Evolutionary conservation across 1,140 invertebrate species (phyloP).

Genomic region (Adelges cooleyi): DNA sequence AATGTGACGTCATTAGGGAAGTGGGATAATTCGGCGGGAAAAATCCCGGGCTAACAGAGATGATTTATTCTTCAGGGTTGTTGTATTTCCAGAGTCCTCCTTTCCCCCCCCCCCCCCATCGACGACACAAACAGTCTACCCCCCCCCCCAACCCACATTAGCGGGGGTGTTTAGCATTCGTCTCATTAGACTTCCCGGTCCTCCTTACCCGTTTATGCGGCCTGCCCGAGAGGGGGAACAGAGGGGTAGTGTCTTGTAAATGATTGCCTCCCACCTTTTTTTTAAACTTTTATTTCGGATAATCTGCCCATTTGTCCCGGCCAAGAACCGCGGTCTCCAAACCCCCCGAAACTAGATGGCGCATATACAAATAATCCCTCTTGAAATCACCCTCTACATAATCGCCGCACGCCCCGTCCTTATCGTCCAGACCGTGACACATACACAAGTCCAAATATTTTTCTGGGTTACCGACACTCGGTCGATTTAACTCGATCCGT

Average conservation of each 20-base stretch:
- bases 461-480: too few species aligned
- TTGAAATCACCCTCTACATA: neutral
- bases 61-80: slow-evolving; percentile 9
- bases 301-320: slow-evolving; percentile 22
- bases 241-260: neutral
- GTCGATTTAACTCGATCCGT: too few species aligned
- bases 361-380: neutral
- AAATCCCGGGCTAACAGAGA: neutral
- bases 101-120: neutral
- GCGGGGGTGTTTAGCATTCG: slow-evolving; percentile 14
- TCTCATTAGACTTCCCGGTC: neutral
- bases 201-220: too few species aligned
- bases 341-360: neutral
- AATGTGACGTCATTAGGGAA: slow-evolving; percentile 9
- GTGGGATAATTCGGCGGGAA: neutral
- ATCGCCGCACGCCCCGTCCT: neutral
- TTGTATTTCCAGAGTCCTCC: neutral
- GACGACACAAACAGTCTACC: neutral
- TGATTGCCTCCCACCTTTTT: slow-evolving; percentile 4
- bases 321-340: neutral
- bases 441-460: too few species aligned
- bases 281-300: neutral
- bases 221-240: too few species aligned
- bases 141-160: neutral
- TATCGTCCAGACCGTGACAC: neutral